Evolutionary conservation across 2,888 invertebrate species (phyloP).

Genomic region (Elmis aenea): DNA sequence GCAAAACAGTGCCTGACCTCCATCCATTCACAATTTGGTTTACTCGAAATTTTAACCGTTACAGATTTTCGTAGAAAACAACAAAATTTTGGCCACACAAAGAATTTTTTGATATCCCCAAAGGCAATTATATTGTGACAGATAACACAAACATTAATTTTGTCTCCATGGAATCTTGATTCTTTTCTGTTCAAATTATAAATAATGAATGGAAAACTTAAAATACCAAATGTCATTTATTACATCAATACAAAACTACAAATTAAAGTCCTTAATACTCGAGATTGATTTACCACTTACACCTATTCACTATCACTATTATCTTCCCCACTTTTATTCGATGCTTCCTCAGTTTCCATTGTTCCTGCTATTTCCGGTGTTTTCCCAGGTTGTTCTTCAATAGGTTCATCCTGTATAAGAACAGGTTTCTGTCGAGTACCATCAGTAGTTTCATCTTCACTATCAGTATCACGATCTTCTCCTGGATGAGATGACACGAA

Average conservation of each 20-base stretch:
- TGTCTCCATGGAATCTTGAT: slow-evolving; percentile 25
- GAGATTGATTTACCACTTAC: no score
- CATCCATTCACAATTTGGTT: slow-evolving; percentile 14
- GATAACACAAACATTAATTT: slow-evolving; percentile 27
- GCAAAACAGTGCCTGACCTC: slow-evolving; percentile 3
- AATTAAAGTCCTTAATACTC: no score
- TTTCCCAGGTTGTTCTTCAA: slow-evolving; percentile 23
- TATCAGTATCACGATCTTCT: slow-evolving; percentile 57
- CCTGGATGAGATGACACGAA: slow-evolving; percentile 65
- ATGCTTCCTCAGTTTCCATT: slow-evolving; percentile 12
- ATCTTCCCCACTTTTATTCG: slow-evolving; percentile 8
- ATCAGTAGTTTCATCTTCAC: slow-evolving; percentile 55
- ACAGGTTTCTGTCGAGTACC: slow-evolving; percentile 35
- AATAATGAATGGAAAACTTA: background rate
- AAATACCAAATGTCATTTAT: no score
- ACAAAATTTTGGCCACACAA: slow-evolving; percentile 15
- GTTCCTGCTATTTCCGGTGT: slow-evolving; percentile 4
- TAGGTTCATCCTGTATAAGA: slow-evolving; percentile 44
- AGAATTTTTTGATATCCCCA: slow-evolving; percentile 19
- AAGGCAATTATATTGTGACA: slow-evolving; percentile 18
- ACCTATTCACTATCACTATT: slow-evolving; percentile 17
- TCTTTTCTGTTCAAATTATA: slow-evolving; percentile 2
- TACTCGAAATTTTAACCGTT: slow-evolving; percentile 9
- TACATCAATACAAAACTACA: no score
- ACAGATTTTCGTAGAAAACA: slow-evolving; percentile 5